Evolutionary conservation across 2,113 vertebrate genomes (phyloP).

Genomic region (Castor canadensis): DNA sequence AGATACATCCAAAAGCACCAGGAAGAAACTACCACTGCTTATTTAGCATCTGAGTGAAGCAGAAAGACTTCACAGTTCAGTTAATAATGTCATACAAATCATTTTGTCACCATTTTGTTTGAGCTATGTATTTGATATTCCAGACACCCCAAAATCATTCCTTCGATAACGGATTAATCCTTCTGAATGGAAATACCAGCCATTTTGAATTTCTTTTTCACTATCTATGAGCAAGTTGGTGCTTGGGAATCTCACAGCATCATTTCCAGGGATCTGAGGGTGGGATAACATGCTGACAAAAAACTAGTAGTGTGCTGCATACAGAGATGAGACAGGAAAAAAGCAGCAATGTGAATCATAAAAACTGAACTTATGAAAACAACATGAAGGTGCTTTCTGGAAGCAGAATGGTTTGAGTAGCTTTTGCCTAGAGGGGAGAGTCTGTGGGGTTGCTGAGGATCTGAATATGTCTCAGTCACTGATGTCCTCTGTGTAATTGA

Average conservation of each 20-base stretch:
- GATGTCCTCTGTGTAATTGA: neutral
- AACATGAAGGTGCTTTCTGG: conserved; percentile 14
- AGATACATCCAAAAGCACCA: neutral
- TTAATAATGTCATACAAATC: neutral
- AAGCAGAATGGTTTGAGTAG: conserved; percentile 6
- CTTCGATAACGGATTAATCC: neutral
- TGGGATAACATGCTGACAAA: neutral
- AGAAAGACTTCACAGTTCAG: neutral
- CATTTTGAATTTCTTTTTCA: neutral
- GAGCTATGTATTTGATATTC: neutral
- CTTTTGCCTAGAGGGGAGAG: neutral
- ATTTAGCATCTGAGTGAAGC: neutral
- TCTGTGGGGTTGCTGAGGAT: neutral
- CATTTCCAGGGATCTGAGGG: neutral
- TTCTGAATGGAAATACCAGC: neutral
- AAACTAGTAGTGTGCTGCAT: neutral
- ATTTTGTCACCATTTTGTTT: neutral
- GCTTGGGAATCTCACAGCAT: neutral
- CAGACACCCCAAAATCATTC: neutral
- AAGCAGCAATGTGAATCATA: neutral
- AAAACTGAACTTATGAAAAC: neutral
- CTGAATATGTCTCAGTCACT: neutral
- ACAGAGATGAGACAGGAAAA: neutral
- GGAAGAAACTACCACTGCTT: neutral
- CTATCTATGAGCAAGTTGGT: neutral